A percentile compares a stretch with the other conserved stretches of the same genome.
Conservation (phyloP, 2,113 vertebrate genomes). For the Lanius ludovicianus region DNA sequence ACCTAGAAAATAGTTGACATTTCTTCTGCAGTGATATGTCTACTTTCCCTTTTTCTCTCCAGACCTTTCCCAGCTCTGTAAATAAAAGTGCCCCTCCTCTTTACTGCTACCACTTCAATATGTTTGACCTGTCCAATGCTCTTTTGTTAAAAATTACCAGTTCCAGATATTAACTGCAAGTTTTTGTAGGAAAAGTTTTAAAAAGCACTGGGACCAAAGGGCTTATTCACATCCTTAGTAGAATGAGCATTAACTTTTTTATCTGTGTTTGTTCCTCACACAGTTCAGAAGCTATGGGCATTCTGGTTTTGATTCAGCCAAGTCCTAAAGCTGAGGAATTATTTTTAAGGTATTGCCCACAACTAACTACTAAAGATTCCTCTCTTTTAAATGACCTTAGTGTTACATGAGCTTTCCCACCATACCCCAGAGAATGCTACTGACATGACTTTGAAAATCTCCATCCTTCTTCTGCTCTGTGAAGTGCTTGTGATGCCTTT, state of each 20-base stretch:
- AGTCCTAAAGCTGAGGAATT: neutral
- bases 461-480: neutral
- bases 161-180: neutral
- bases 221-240: neutral
- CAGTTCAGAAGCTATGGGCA: neutral
- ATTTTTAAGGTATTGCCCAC: neutral
- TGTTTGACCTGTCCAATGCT: rapidly evolving
- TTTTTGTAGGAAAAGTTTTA: neutral
- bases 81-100: neutral
- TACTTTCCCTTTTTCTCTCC: neutral
- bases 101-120: neutral
- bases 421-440: neutral
- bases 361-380: neutral
- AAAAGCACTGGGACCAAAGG: neutral
- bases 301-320: neutral
- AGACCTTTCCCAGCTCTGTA: neutral
- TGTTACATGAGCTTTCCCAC: neutral
- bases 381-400: neutral
- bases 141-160: neutral
- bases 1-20: neutral
- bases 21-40: neutral
- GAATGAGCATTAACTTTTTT: neutral
- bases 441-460: neutral
- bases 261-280: neutral
- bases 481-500: neutral